Base-by-base conservation (phyloP, 37 sponge, comb jelly and placozoan species). In the Aphrocallistes beatrix region DNA sequence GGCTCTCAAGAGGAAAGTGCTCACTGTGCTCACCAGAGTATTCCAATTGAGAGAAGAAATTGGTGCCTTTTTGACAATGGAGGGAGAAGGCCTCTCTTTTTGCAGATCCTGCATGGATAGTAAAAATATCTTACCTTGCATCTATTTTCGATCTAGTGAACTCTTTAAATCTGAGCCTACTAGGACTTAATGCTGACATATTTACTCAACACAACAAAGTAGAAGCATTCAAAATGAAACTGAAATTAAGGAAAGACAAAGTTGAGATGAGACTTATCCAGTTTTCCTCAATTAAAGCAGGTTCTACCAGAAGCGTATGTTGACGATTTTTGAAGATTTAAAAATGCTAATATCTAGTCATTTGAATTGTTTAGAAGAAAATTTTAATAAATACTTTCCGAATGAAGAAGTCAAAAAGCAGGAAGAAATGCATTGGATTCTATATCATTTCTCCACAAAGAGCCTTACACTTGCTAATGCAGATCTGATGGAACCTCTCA, bases 101-200 rank as follows among this genome's bases (percentile, higher is more conserved):
- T 60, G 25, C 75, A 28, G 75, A 60, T 32, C 75, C 75, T 13
- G n/a, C 75, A 25, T 19, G 75, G 75, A 60, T 21, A 60, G 75
- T 28, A 60, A 60, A 60, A 60, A 3, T 60, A 28, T 60, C 75
- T 60, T 60, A 21, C 75, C 75, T 60, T 28, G 75, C 75, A 60
- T 60, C 75, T 60, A 60, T 60, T 6, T 60, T 28, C 75, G 75
- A 60, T 60, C 75, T 60, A 30, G 3, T 60, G 34, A 60, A 60
- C 75, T 60, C 75, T 60, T 42, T 60, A 30, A 60, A 60, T 30
- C 75, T 60, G 75, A 60, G 75, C 75, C 75, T 60, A 28, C 75
- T 25, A 60, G 75, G 75, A 21, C 75, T 60, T 60, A 60, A 60
- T 32, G 75, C 75, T 60, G 75, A 60, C 34, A 60, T 28, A 60